Conservation (phyloP, 2,113 vertebrate genomes). For the Pogonocichla stellata region DNA sequence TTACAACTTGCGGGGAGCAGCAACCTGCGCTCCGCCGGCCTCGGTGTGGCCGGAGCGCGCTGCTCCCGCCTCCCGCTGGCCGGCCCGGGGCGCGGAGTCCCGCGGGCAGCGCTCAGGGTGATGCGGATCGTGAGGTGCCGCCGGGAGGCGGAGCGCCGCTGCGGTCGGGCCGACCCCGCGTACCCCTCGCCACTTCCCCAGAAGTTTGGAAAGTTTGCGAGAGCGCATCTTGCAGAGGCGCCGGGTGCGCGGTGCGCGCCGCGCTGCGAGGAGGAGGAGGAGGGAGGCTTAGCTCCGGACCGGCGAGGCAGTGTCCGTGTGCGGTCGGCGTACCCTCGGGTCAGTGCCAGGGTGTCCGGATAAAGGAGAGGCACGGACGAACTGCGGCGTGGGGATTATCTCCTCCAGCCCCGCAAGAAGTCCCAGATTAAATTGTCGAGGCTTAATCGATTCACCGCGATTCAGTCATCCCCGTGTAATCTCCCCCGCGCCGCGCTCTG, state of each 20-base stretch:
- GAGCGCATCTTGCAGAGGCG: not conserved
- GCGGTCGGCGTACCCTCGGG: not conserved
- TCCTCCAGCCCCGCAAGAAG: not conserved
- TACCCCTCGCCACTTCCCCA: not conserved
- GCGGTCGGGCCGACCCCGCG: not conserved
- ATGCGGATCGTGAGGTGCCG: not conserved
- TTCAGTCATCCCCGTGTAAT: not conserved
- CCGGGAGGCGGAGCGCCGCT: not conserved
- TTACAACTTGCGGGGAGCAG: not conserved
- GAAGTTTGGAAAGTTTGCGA: slow-evolving; percentile 38
- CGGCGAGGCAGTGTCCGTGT: not conserved
- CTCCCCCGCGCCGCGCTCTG: not conserved
- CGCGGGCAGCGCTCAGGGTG: not conserved
- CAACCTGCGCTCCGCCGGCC: not conserved
- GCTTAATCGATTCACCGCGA: not conserved
- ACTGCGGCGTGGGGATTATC: not conserved
- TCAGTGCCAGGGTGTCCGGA: not conserved
- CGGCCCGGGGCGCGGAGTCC: not conserved
- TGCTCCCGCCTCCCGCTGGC: not conserved
- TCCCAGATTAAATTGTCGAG: not conserved
- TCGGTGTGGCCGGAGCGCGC: not conserved
- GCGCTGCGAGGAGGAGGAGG: not conserved
- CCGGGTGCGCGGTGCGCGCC: not conserved
- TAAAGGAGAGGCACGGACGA: not conserved
- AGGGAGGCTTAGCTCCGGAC: not conserved